phyloP scores from a whole-genome alignment of 1,140 invertebrate genomes.

The Mizuhopecten yessoensis region DNA sequence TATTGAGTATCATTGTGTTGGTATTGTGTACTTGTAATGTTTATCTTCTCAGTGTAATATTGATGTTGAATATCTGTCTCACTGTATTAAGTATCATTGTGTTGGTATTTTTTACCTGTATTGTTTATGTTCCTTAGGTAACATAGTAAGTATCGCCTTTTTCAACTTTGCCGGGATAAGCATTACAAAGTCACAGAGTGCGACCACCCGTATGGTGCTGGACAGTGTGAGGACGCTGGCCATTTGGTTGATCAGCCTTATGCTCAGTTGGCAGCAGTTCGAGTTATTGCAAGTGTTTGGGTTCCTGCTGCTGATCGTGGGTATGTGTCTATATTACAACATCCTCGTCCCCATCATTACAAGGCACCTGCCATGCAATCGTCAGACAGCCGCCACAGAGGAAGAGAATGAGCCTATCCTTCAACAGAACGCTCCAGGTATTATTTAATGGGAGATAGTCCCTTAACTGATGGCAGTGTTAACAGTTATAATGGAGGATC shows the following conservation, averaged over 20 bases:
- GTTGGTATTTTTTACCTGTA: too few relatives aligned
- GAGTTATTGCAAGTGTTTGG: slow-evolving; percentile 92
- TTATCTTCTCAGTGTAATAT: too few relatives aligned
- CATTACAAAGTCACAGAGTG: slow-evolving; percentile 94
- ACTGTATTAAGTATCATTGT: too few relatives aligned
- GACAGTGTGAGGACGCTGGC: slow-evolving; percentile 95
- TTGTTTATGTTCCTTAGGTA: slow-evolving; percentile 85
- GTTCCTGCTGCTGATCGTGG: slow-evolving; percentile 89
- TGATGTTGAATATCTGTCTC: too few relatives aligned
- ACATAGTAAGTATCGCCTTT: slow-evolving; percentile 96
- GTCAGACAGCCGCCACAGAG: not conserved
- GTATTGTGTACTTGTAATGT: too few relatives aligned
- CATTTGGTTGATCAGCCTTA: slow-evolving; percentile 93
- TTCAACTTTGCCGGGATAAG: slow-evolving; percentile 98
- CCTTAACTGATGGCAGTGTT: too few relatives aligned
- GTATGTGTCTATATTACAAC: slow-evolving; percentile 89
- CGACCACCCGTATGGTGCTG: slow-evolving; percentile 95
- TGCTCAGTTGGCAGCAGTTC: slow-evolving; percentile 89
- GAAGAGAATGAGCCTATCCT: slow-evolving; percentile 17
- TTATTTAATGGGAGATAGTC: too few relatives aligned
- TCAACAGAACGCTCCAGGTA: slow-evolving; percentile 2
- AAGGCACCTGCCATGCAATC: not conserved
- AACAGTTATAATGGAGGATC: too few relatives aligned
- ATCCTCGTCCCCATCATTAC: not conserved
- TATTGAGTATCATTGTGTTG: too few relatives aligned